Base-by-base conservation (phyloP, 2,888 invertebrate genomes). In the Portevinia maculata region DNA sequence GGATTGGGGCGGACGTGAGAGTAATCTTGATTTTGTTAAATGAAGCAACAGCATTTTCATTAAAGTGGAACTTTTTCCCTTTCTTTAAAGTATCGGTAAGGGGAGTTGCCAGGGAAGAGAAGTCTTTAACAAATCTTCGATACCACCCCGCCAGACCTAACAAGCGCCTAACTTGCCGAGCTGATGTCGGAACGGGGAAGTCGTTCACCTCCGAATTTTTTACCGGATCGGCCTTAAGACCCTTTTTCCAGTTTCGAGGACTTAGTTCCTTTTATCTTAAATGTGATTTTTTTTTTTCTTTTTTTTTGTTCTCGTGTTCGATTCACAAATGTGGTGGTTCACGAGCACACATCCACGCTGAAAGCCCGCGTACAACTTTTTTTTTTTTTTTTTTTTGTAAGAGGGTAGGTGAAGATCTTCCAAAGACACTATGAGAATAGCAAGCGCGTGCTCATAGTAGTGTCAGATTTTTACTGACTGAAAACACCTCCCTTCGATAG, bases 81-180 rank as follows among this genome's bases (percentile, higher is more conserved):
- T 48, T 48, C 24, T 24, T 48, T 24, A 48, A 48, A 5, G n/a
- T 24, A 24, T 52, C 15, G 11, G 52, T 30, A 5, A 52, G 3
- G 7, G 2, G 30, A 15, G 15, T 2, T 1, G 30, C n/a, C 13
- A 52, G 15, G 5, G 30, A 11, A 5, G 52, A 52, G 9, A 52
- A 52, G 24, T 24, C 24, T 24, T 24, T 24, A 24, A 52, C 30
- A 11, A 52, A 52, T 13, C 52, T 52, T 7, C 52, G 28, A 9
- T 32, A 52, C 32, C 30, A 52, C 3, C 32, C 52, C 13, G 52
- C 52, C 17, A 32, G 7, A 8, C 52, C 52, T 0, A 52, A 15
- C 7, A 52, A 52, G 7, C 32, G 32, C 0, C 52, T 28, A 1
- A 52, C 17, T 9, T 52, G 52, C 24, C 24, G 24, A 24, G 24